Conservation (phyloP, 2,797 vertebrate genomes). For the Synanceia verrucosa region DNA sequence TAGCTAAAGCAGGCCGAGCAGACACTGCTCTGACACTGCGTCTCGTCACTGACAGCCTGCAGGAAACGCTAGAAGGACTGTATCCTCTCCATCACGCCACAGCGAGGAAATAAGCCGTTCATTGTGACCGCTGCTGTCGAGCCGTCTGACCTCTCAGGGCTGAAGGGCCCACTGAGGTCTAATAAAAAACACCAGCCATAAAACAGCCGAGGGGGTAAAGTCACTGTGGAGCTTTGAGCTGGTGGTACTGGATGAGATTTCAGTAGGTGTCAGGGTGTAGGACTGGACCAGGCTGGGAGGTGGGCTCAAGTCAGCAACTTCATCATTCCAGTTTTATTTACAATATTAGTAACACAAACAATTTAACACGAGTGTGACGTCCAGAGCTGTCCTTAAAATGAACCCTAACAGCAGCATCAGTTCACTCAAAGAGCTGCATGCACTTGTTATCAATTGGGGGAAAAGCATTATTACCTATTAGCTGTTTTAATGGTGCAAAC, state of each 20-base stretch:
- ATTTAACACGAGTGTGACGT: conserved; percentile 31
- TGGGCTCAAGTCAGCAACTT: conserved; percentile 31
- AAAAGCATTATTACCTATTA: conserved; percentile 78
- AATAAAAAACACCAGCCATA: conserved; percentile 78
- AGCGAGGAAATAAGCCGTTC: conserved; percentile 75
- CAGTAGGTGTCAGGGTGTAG: conserved; percentile 74
- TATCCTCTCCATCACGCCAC: conserved; percentile 69
- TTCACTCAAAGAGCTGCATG: conserved; percentile 65
- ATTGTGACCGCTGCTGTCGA: conserved; percentile 70
- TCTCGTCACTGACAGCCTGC: conserved; percentile 53
- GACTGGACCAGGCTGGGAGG: conserved; percentile 56
- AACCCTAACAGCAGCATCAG: conserved; percentile 72
- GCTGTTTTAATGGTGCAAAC: conserved; percentile 75
- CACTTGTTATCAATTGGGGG: conserved; percentile 81
- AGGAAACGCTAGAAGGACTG: conserved; percentile 58
- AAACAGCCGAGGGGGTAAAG: conserved; percentile 73
- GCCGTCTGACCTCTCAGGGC: conserved; percentile 72
- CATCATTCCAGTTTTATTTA: conserved; percentile 43
- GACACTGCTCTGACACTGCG: conserved; percentile 63
- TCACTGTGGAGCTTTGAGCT: conserved; percentile 68
- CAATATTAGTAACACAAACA: conserved; percentile 9
- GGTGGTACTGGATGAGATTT: conserved; percentile 76
- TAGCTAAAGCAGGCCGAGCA: conserved; percentile 51
- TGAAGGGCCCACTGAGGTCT: conserved; percentile 72
- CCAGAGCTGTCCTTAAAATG: conserved; percentile 42